Evolutionary conservation across 2,113 vertebrate species (phyloP).

Genomic region (Erythrolamprus reginae): DNA sequence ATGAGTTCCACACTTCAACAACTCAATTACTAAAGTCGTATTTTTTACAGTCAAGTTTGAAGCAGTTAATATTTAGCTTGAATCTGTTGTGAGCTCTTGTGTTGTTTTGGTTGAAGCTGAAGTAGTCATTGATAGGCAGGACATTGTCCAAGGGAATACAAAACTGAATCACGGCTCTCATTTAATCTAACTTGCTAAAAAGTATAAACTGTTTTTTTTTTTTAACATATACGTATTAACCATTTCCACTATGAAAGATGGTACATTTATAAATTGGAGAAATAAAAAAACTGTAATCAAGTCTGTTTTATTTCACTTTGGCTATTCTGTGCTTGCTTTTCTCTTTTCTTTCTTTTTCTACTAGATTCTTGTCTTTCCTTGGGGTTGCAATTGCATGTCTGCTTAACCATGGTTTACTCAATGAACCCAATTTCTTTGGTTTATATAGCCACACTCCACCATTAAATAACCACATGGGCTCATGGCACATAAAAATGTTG

Average conservation of each 20-base stretch:
- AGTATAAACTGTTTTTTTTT: constrained; percentile 27
- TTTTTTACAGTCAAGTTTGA: too few relatives aligned
- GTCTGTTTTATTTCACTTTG: background rate
- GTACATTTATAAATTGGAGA: background rate
- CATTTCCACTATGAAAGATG: background rate
- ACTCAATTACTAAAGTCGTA: too few relatives aligned
- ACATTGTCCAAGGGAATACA: too few relatives aligned
- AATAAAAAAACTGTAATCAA: background rate
- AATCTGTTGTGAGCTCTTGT: too few relatives aligned
- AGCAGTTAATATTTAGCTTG: too few relatives aligned
- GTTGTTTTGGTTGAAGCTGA: too few relatives aligned
- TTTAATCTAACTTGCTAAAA: constrained; percentile 23
- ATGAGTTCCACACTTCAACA: too few relatives aligned
- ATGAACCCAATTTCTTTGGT: background rate
- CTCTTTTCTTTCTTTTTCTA: background rate
- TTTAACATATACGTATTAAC: constrained; percentile 24
- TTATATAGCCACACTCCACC: background rate
- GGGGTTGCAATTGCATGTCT: background rate
- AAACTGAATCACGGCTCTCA: constrained; percentile 26
- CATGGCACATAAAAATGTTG: background rate
- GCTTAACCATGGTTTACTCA: background rate
- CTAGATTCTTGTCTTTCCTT: background rate
- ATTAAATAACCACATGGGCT: background rate
- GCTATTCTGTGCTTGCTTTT: background rate
- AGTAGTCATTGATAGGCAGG: too few relatives aligned